phyloP scores from a whole-genome alignment of 2,888 invertebrate species.

The Melanotus villosus region DNA sequence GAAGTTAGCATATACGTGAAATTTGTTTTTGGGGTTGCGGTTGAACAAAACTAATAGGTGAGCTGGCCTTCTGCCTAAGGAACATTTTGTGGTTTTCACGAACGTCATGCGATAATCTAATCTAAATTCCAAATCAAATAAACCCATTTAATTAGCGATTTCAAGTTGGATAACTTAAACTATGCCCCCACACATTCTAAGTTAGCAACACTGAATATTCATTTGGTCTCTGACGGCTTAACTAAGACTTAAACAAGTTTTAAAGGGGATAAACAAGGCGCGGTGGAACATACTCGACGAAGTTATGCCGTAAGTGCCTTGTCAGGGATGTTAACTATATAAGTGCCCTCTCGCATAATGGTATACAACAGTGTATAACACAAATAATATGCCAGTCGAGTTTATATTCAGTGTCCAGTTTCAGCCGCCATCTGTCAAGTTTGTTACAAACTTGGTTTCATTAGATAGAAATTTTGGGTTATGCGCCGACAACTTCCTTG shows the following conservation, averaged over 20 bases:
- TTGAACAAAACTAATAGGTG: not conserved
- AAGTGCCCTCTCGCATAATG: conserved; percentile 22
- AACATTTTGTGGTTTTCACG: conserved; percentile 1
- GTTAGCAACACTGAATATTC: conserved; percentile 31
- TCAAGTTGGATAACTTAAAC: conserved; percentile 13
- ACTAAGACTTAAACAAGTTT: conserved; percentile 33
- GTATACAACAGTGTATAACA: conserved; percentile 2
- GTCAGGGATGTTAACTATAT: conserved; percentile 26
- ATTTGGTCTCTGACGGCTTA: conserved; percentile 29
- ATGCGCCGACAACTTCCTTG: too few relatives aligned
- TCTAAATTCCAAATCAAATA: conserved; percentile 20
- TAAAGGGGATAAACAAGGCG: conserved; percentile 32
- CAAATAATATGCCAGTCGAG: conserved; percentile 18
- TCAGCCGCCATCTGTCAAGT: not conserved
- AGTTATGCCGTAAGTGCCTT: conserved; percentile 26
- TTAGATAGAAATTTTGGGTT: too few relatives aligned
- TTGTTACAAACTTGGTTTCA: not conserved
- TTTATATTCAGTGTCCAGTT: conserved; percentile 20
- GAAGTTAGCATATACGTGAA: not conserved
- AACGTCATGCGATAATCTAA: conserved; percentile 12
- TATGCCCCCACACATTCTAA: conserved; percentile 17
- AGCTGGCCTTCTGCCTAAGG: not conserved
- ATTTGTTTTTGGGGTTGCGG: not conserved
- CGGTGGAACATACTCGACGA: conserved; percentile 22
- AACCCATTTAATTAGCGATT: conserved; percentile 23